These are phyloP conservation scores for Ciconia nigra DNA, from an alignment of 2,797 vertebrate genomes.

Conservation along the genomic window DNA sequence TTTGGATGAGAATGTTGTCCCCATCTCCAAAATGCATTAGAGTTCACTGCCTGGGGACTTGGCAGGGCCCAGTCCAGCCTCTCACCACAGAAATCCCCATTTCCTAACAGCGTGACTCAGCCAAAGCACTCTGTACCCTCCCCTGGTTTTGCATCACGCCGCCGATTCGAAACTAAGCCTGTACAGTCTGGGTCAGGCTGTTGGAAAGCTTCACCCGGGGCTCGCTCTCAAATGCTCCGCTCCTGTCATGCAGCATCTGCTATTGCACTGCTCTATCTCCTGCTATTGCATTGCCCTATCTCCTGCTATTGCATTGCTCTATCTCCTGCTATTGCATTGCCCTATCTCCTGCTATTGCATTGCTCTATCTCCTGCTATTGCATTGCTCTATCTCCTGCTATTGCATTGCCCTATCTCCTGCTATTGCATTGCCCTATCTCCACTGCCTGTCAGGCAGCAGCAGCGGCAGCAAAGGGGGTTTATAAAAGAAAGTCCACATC, in stretches of 20 bases:
- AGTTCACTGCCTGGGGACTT: not conserved
- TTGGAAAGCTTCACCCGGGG: not conserved
- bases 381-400: no score
- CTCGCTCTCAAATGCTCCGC: not conserved
- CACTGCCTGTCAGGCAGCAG: not conserved
- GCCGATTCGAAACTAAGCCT: not conserved
- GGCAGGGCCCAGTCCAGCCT: not conserved
- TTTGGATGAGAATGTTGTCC: not conserved
- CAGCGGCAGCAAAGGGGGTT: not conserved
- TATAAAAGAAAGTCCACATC: conserved; percentile 1
- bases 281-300: no score
- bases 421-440: not conserved
- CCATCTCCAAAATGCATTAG: not conserved
- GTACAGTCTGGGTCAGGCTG: not conserved
- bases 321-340: no score
- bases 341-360: no score
- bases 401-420: no score
- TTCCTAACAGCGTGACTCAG: not conserved
- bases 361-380: no score
- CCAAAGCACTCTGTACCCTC: not conserved
- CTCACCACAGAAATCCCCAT: not conserved
- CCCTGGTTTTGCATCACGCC: not conserved
- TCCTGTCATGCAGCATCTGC: not conserved
- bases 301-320: no score
- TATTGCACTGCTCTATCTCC: not conserved